These are phyloP conservation scores for Limnephilus marmoratus DNA, from an alignment of 2,888 invertebrate genomes.

Conservation along the genomic window DNA sequence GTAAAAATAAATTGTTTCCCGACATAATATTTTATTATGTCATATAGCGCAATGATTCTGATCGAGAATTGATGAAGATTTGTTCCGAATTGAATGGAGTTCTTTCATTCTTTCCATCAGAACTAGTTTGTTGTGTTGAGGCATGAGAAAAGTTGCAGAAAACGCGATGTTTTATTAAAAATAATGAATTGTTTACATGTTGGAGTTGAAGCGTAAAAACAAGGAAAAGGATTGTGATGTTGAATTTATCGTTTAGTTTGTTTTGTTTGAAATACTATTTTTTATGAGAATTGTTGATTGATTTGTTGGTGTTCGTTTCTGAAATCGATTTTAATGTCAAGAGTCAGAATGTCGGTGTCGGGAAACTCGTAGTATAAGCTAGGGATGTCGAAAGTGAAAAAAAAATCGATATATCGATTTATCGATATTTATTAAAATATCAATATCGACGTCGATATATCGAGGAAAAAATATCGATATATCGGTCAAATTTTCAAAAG, in stretches of 20 bases:
- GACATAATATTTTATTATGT: slow-evolving; percentile 38
- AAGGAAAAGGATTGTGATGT: background rate
- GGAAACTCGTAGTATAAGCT: background rate
- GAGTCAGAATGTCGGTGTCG: background rate
- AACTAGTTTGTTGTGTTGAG: background rate
- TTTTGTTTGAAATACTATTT: background rate
- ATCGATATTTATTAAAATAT: too few relatives aligned
- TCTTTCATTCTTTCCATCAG: background rate
- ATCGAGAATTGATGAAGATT: slow-evolving; percentile 27
- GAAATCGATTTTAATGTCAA: background rate
- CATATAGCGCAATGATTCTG: slow-evolving; percentile 31
- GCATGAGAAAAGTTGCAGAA: background rate
- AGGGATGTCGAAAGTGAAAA: too few relatives aligned
- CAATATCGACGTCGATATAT: too few relatives aligned
- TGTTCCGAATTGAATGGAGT: slow-evolving; percentile 10
- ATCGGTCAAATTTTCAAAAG: too few relatives aligned
- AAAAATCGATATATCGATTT: too few relatives aligned
- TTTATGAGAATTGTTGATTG: background rate
- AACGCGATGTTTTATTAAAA: background rate
- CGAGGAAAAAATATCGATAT: too few relatives aligned
- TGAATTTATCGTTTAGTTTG: background rate
- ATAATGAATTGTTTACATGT: background rate
- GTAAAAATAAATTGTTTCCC: slow-evolving; percentile 31
- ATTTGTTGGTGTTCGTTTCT: background rate
- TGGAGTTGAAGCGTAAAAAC: background rate